These are phyloP conservation scores for Petrocephalus microphthalmus DNA, from an alignment of 2,113 vertebrate species.

Conservation along the genomic window DNA sequence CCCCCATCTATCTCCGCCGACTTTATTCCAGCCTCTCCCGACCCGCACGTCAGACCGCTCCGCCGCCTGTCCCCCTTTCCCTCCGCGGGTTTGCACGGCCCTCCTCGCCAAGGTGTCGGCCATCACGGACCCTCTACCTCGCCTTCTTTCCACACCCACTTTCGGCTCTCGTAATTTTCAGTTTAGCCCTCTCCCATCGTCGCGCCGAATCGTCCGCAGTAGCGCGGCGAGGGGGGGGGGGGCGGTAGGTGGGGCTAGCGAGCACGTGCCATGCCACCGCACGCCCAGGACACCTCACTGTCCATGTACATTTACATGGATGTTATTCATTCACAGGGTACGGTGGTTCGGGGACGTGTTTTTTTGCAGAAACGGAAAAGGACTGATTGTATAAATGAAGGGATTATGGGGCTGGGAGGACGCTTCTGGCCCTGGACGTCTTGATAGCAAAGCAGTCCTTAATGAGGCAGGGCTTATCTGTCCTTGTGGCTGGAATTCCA, in stretches of 20 bases:
- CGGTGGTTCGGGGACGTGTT: background rate
- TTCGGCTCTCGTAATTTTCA: background rate
- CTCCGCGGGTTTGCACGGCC: conserved; percentile 1
- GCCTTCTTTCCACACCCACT: background rate
- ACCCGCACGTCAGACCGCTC: conserved; percentile 22
- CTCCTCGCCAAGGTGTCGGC: background rate
- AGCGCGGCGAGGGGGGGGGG: background rate
- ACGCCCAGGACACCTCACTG: background rate
- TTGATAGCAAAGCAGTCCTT: conserved; percentile 63
- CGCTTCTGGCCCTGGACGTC: conserved; percentile 43
- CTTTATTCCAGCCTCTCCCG: conserved; percentile 35
- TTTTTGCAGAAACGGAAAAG: background rate
- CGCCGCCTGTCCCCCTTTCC: background rate
- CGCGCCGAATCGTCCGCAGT: background rate
- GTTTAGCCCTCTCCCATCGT: background rate
- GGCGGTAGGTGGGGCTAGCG: background rate
- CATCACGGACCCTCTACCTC: background rate
- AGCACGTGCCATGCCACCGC: background rate
- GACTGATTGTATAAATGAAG: background rate
- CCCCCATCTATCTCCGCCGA: conserved; percentile 28
- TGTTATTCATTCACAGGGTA: background rate
- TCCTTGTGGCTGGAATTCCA: conserved; percentile 62
- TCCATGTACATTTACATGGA: background rate
- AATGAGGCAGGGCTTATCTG: conserved; percentile 73
- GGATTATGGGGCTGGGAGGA: background rate